Evolutionary conservation across 2,888 invertebrate genomes (phyloP), one percentile per base, ranked within the genome.

Genomic region (Agrotis clavis): DNA sequence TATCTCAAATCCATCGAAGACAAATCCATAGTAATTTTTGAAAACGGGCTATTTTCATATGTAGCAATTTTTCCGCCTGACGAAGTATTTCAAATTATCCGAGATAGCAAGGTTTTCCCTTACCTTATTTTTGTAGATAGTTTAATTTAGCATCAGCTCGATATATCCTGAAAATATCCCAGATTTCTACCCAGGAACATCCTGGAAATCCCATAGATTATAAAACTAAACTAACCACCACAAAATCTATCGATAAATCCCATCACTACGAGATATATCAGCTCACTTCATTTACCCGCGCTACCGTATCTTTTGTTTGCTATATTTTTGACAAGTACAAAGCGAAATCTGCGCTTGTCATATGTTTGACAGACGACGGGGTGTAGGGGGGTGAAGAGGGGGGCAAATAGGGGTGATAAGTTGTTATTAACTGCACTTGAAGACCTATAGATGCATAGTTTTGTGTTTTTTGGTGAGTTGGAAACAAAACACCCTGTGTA

Each of bases 311-410:
- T 96, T 96, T 96, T 96, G 96, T 96, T 96, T 96, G 95, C 93
- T 94, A 95, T 96, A 96, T 96, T 96, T 96, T 96, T 96, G 96
- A 96, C 96, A 96, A 95, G 96, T 94, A 96, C 95, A 96, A 96
- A 96, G 96, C 95, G 91, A 90, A 93, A 95, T 95, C 96, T 95
- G 96, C 92, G 92, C 94, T 92, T 95, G 95, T 95, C 95, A 94
- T 94, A 94, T 92, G 95, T 96, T 96, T 96, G 96, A 96, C 95
- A 94, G 94, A 92, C 92, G 92, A 91, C 88, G 78, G 86, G 88
- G 87, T 79, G 86, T 74, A 50, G 81, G 81, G 74, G 67, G 47
- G 77, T 81, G 71, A 18, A 14, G 21, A 67, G 75, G 86, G 86
- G 77, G 72, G 84, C 76, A 61, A 81, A 87, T 79, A 76, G 88